Evolutionary conservation across 1,140 invertebrate genomes (phyloP).

Genomic region (Chrysomallon squamiferum): DNA sequence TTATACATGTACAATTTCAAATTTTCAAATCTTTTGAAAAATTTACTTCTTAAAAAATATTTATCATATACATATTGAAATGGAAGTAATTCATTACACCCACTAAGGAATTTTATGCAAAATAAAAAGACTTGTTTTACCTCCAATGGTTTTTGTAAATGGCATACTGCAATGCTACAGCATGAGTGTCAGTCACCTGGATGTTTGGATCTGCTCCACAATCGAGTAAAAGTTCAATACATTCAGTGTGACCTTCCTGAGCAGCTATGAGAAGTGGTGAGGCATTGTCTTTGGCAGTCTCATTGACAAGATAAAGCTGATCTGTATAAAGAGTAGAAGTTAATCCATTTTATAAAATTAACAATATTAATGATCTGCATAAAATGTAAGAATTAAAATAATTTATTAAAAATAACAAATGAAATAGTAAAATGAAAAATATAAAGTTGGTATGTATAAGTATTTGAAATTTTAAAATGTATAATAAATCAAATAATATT

Average conservation of each 20-base stretch:
- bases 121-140: constrained; percentile 40
- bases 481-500: too few relatives aligned
- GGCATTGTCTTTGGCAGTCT: constrained; percentile 56
- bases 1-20: too few relatives aligned
- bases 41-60: too few relatives aligned
- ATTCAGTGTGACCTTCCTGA: constrained; percentile 55
- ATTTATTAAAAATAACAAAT: neutral
- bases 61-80: too few relatives aligned
- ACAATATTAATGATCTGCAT: neutral
- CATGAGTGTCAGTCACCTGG: constrained; percentile 42
- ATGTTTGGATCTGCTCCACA: constrained; percentile 56
- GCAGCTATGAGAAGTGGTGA: constrained; percentile 61
- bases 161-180: constrained; percentile 57
- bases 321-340: constrained; percentile 28
- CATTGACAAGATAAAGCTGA: constrained; percentile 45
- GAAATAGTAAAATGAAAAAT: too few relatives aligned
- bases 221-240: constrained; percentile 50
- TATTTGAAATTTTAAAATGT: too few relatives aligned
- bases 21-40: too few relatives aligned
- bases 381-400: neutral
- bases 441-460: too few relatives aligned
- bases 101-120: too few relatives aligned
- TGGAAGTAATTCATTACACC: too few relatives aligned
- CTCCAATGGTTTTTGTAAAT: constrained; percentile 45
- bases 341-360: constrained; percentile 1